Evolutionary conservation across 1,140 invertebrate species (phyloP).

Genomic region (Drosophila grimshawi): DNA sequence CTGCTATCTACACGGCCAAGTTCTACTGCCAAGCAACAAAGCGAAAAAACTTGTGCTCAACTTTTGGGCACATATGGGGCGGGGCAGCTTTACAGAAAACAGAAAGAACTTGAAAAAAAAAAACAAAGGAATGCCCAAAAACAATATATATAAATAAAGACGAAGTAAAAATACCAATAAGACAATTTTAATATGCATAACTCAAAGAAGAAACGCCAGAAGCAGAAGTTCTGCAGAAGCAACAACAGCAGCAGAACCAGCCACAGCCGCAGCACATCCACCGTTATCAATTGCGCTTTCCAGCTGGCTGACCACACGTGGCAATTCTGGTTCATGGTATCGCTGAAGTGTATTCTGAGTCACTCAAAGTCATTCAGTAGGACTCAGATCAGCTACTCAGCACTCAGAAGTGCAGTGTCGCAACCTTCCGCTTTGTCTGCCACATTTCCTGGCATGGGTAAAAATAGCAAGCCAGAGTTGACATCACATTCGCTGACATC

Average conservation of each 20-base stretch:
- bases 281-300: constrained; percentile 19
- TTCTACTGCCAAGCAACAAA: constrained; percentile 33
- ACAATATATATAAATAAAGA: not conserved
- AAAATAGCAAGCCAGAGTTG: constrained; percentile 6
- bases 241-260: not conserved
- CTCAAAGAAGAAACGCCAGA: constrained; percentile 28
- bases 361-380: constrained; percentile 31
- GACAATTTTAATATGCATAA: constrained; percentile 75
- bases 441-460: constrained; percentile 26
- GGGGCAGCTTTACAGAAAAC: not conserved
- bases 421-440: constrained; percentile 24
- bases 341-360: not conserved
- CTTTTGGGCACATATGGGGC: constrained; percentile 35
- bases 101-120: constrained; percentile 12
- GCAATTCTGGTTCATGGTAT: not conserved
- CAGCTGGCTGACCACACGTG: constrained; percentile 18
- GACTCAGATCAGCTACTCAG: constrained; percentile 6
- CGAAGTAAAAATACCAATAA: constrained; percentile 47
- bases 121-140: too few relatives aligned
- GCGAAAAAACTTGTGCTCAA: constrained; percentile 45
- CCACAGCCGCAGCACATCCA: not conserved
- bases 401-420: constrained; percentile 16
- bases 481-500: constrained; percentile 20
- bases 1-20: constrained; percentile 19
- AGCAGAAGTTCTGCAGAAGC: constrained; percentile 4